A percentile compares a stretch with the other conserved stretches of the same genome.
Conservation (phyloP, 2,113 vertebrate genomes). For the Chrysemys picta region DNA sequence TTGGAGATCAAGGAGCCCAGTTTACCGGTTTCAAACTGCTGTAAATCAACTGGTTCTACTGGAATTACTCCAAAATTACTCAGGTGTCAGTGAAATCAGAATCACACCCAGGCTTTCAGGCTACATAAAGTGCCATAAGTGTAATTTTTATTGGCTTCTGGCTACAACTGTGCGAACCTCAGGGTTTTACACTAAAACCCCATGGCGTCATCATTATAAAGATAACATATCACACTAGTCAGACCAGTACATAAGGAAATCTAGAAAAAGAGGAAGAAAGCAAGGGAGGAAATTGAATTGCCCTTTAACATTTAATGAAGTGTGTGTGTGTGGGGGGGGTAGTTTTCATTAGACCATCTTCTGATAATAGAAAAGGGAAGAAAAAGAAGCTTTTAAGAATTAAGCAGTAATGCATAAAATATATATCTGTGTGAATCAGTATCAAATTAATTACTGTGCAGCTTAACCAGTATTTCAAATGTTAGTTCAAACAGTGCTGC, state of each 20-base stretch:
- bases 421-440: constrained; percentile 5
- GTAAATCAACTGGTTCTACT: accelerated
- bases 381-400: not conserved
- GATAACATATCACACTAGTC: not conserved
- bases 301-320: constrained; percentile 35
- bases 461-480: constrained; percentile 22
- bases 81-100: not conserved
- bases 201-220: constrained; percentile 7
- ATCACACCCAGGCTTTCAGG: not conserved
- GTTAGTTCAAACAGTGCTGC: not conserved
- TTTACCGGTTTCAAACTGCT: not conserved
- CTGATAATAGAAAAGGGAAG: not conserved
- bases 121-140: not conserved
- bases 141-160: not conserved
- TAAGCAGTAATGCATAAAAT: constrained; percentile 27
- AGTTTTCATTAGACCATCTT: constrained; percentile 8
- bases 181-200: not conserved
- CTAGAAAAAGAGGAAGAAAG: not conserved
- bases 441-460: not conserved
- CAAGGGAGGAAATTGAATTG: not conserved
- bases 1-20: accelerated
- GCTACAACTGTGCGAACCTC: not conserved
- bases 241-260: not conserved
- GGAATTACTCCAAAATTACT: not conserved
- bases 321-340: not conserved